Evolutionary conservation across 30 jellyfish, hydroid and myxozoan genomes (phyloP), one percentile per base, ranked within the genome.

Genomic region (Aurelia sp.): DNA sequence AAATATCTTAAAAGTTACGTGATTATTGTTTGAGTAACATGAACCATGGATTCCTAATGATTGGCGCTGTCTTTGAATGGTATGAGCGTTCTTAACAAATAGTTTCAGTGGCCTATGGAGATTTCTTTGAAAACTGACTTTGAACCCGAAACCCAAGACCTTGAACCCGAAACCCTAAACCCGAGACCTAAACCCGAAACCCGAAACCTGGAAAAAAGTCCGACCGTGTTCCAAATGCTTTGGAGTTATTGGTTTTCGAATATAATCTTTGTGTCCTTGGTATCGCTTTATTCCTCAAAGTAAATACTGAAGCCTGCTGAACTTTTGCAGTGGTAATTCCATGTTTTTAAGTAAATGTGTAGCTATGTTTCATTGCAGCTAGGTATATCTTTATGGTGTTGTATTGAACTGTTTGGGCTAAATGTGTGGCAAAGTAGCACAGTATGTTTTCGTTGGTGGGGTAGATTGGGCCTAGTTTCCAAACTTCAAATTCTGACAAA

Each of bases 341-440:
- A 22, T 21, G 24, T 13, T 59, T 24, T 66, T 20, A 17, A 21
- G 77, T 20, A 66, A 66, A 66, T 66, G 77, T 2, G 19, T 17
- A n/a, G n/a, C n/a, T n/a, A 33, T 66, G 55, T 3, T 33, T 65
- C 9, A 66, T 4, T 66, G 77, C 77, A 15, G 77, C 33, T 33
- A 24, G 5, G 33, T 66, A 66, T 18, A 30, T 66, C 33, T 24
- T 66, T n/a, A 66, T 66, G 19, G 77, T n/a, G 51, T 19, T 33
- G 15, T 66, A 31, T 66, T 24, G 55, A 33, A 66, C 77, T 15
- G 77, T 66, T n/a, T 10, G 77, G 5, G 51, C 77, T 33, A 66
- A 21, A 33, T 66, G 51, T 2, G 77, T 66, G 19, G 77, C 77
- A 30, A 66, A 66, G 55, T 66, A 66, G 19, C 77, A 66, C 11